phyloP scores from a whole-genome alignment of 2,797 vertebrate genomes.

The Squalus acanthias region DNA sequence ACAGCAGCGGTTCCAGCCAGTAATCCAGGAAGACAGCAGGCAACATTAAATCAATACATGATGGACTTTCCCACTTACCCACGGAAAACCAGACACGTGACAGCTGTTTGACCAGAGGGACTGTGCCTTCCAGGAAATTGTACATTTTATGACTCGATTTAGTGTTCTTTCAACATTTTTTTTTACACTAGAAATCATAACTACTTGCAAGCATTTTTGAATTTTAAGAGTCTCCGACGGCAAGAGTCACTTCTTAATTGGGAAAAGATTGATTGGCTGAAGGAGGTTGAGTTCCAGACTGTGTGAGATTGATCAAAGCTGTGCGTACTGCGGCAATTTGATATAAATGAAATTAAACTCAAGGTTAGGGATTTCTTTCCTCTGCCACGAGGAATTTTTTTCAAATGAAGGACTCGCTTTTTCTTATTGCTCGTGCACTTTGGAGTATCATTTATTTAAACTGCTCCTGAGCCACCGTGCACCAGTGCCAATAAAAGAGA shows the following conservation, averaged over 20 bases:
- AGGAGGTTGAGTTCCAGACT: neutral
- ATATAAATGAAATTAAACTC: neutral
- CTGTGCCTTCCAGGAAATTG: neutral
- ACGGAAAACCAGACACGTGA: slow-evolving; percentile 4
- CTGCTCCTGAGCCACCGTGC: neutral
- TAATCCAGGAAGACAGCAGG: neutral
- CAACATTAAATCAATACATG: neutral
- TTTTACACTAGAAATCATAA: neutral
- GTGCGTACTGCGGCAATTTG: neutral
- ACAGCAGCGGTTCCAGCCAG: neutral
- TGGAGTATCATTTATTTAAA: neutral
- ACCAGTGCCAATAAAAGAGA: neutral
- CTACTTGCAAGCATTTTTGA: neutral
- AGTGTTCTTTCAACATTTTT: neutral
- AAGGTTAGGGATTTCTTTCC: neutral
- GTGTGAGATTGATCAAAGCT: neutral
- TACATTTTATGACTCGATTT: neutral
- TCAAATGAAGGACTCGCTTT: neutral
- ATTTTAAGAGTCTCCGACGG: neutral
- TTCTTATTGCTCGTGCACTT: neutral
- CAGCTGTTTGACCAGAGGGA: neutral
- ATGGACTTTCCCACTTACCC: neutral
- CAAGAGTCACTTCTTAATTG: neutral
- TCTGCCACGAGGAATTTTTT: neutral
- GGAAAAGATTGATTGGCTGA: neutral